Conservation (phyloP, 2,888 invertebrate genomes). For the Trimorus sp. region DNA sequence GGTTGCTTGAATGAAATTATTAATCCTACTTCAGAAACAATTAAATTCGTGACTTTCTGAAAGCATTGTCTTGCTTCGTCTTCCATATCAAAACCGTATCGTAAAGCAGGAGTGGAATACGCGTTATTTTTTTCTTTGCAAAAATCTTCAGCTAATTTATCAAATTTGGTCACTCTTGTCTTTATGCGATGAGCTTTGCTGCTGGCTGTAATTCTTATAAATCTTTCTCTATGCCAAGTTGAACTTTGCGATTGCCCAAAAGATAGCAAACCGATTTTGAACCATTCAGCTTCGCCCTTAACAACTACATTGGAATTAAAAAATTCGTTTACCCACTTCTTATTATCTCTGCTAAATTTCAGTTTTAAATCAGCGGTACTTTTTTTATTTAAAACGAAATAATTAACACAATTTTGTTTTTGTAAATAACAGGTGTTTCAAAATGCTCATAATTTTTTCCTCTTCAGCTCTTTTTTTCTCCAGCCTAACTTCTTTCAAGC, state of each 20-base stretch:
- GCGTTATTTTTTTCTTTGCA: not conserved
- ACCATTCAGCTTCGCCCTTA: conserved; percentile 6
- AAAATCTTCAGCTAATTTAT: conserved; percentile 13
- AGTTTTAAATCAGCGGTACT: too few species aligned
- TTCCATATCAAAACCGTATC: conserved; percentile 11
- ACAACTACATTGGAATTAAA: not conserved
- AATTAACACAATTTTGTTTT: too few species aligned
- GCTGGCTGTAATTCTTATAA: not conserved
- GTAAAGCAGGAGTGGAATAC: not conserved
- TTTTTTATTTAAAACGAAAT: too few species aligned
- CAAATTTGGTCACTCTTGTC: conserved; percentile 4
- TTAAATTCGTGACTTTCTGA: conserved; percentile 1
- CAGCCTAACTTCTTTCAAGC: too few species aligned
- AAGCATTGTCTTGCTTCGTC: not conserved
- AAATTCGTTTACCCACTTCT: too few species aligned
- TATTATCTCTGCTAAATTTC: too few species aligned
- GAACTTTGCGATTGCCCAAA: conserved; percentile 5
- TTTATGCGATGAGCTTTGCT: conserved; percentile 8
- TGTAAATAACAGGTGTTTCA: too few species aligned
- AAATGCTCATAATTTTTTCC: too few species aligned
- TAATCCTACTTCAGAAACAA: conserved; percentile 8
- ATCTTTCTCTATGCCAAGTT: conserved; percentile 22
- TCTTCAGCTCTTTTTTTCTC: too few species aligned
- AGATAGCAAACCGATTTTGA: conserved; percentile 11
- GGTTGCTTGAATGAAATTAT: conserved; percentile 18